Evolutionary conservation across 2,888 invertebrate genomes (phyloP).

Genomic region (Himalopsyche tibetana): DNA sequence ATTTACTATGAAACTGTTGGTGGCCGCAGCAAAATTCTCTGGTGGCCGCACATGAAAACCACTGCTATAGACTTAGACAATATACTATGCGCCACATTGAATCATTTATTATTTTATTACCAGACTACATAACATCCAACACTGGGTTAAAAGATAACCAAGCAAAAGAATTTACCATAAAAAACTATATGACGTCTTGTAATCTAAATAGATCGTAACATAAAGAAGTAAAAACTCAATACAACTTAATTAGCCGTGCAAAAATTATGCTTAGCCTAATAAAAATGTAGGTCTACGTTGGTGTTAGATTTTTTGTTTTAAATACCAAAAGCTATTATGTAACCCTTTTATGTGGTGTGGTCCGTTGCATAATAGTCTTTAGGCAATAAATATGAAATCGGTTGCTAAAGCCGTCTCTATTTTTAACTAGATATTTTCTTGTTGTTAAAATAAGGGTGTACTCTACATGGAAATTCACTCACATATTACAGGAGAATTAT

Average conservation of each 20-base stretch:
- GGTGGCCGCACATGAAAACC: too few species aligned
- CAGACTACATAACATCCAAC: too few species aligned
- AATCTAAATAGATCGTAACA: too few species aligned
- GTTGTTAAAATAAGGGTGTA: background rate
- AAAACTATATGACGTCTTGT: too few species aligned
- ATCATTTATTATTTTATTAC: too few species aligned
- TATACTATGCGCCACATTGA: too few species aligned
- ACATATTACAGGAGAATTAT: constrained; percentile 20
- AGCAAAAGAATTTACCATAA: too few species aligned
- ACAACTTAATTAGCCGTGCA: background rate
- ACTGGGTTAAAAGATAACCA: too few species aligned
- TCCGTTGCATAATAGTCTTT: constrained; percentile 22
- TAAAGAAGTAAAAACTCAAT: background rate
- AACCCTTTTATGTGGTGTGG: constrained; percentile 5
- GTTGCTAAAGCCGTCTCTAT: constrained; percentile 48
- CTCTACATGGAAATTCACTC: constrained; percentile 58
- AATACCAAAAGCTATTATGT: constrained; percentile 7
- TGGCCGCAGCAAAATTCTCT: too few species aligned
- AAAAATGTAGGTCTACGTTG: background rate
- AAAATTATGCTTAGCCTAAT: background rate
- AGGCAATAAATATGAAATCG: constrained; percentile 58
- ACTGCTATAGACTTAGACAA: too few species aligned
- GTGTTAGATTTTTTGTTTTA: background rate
- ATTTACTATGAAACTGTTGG: too few species aligned
- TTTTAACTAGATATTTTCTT: constrained; percentile 43